phyloP scores from a whole-genome alignment of 2,888 invertebrate genomes.

The Steromphala cineraria region DNA sequence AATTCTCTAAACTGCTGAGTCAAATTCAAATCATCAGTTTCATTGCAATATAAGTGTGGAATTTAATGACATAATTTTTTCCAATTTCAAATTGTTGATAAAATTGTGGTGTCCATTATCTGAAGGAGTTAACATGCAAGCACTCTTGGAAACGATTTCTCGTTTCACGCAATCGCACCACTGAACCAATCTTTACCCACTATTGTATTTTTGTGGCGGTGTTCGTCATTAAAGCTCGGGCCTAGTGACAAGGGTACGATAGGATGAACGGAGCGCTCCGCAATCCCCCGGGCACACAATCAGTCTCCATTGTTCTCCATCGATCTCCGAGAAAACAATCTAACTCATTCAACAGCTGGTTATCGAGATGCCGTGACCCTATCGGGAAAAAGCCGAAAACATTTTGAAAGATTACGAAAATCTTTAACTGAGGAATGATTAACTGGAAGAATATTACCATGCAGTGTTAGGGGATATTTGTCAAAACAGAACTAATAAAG shows the following conservation, averaged over 20 bases:
- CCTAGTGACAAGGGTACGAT: neutral
- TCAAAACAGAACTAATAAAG: no score
- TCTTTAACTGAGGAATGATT: neutral
- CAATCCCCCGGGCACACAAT: slow-evolving; percentile 21
- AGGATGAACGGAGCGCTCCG: neutral
- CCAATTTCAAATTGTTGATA: neutral
- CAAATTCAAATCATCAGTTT: neutral
- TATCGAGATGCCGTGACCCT: neutral
- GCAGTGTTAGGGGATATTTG: neutral
- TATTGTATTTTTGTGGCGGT: slow-evolving; percentile 1
- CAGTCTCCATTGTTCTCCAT: slow-evolving; percentile 34
- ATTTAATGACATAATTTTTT: slow-evolving; percentile 8
- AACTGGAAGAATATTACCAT: neutral
- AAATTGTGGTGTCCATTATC: neutral
- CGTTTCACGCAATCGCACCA: neutral
- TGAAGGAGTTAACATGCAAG: neutral
- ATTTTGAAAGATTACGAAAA: neutral
- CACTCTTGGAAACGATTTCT: neutral
- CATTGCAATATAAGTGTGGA: neutral
- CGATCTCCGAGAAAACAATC: slow-evolving; percentile 34
- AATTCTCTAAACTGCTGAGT: no score
- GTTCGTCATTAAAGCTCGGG: neutral
- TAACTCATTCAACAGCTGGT: slow-evolving; percentile 21
- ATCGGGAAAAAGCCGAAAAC: slow-evolving; percentile 2
- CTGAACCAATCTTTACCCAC: neutral